Evolutionary conservation across 2,888 invertebrate species (phyloP), one percentile per base, ranked within the genome.

Genomic region (Latheticus oryzae): DNA sequence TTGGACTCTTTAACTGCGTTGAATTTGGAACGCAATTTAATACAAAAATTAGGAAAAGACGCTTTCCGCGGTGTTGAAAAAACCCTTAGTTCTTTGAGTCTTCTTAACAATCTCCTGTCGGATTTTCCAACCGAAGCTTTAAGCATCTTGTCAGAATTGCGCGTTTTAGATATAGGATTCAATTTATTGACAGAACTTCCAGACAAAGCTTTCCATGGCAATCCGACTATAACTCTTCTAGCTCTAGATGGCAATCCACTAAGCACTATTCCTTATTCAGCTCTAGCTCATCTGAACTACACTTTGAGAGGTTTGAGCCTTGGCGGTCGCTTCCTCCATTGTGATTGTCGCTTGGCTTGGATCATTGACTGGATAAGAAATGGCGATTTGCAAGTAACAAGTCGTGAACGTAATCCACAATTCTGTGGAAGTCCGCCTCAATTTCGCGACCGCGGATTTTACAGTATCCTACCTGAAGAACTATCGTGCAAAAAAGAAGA

Each of bases 231-330:
- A 63, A 95, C 95, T 0, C 81, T 95, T 45, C 76, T 95, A 58
- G 95, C 95, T 5, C 82, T 95, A 66, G 95, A 95, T 73, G 95
- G 95, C 35, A 95, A 95, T 79, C 95, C 95, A 1, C 76, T 95
- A 68, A 85, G 89, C 2, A 93, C 93, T 1, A 88, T 95, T 32
- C 91, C 93, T 0, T 88, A 87, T 71, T 85, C 85, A 65, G 90
- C 93, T 0, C 85, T 95, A 62, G 79, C 83, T 3, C 90, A 90
- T 71, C 81, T 95, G 26, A 94, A 94, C 76, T 85, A 86, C 63
- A 92, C 93, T 0, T 82, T 95, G 17, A 83, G 94, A 19, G 95
- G 95, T 0, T 80, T 95, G 5, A 94, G 94, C 69, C 80, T 95
- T 5, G 95, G 95, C 4, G 95, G 95, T 2, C 83, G 93, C 60